Conservation (phyloP, 2,888 invertebrate species). For the Netelia melanura region DNA sequence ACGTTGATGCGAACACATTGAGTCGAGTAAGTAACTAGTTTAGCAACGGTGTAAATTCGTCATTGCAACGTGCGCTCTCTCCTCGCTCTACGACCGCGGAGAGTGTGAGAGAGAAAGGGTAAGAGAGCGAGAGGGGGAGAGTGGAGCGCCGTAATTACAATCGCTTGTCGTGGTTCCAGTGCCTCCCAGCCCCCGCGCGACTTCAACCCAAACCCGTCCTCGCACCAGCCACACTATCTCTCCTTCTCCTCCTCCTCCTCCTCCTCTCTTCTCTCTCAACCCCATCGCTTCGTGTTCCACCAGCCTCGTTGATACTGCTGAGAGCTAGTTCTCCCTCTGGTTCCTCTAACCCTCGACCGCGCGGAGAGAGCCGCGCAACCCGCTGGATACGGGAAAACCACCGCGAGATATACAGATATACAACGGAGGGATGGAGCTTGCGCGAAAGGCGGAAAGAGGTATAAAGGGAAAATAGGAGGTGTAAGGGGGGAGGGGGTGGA, state of each 20-base stretch:
- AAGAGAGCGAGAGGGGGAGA: too few species aligned
- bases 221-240: conserved; percentile 31
- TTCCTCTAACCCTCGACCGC: not conserved
- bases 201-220: conserved; percentile 51
- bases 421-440: too few species aligned
- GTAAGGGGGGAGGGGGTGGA: not conserved
- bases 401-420: conserved; percentile 17
- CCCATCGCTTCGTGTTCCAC: conserved; percentile 32
- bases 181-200: conserved; percentile 54
- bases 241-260: conserved; percentile 14
- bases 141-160: conserved; percentile 71
- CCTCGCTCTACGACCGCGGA: conserved; percentile 47
- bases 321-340: conserved; percentile 40
- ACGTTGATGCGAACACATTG: conserved; percentile 68
- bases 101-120: too few species aligned
- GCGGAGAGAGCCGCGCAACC: conserved; percentile 27
- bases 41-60: conserved; percentile 71
- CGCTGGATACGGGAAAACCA: conserved; percentile 49
- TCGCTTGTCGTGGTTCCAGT: conserved; percentile 73
- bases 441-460: conserved; percentile 11
- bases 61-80: conserved; percentile 67
- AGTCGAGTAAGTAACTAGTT: conserved; percentile 71
- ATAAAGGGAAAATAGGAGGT: not conserved
- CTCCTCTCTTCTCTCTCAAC: conserved; percentile 27
- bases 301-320: conserved; percentile 9